Evolutionary conservation across 1,140 invertebrate species (phyloP), one percentile per base, ranked within the genome.

Genomic region (Bemisia tabaci): DNA sequence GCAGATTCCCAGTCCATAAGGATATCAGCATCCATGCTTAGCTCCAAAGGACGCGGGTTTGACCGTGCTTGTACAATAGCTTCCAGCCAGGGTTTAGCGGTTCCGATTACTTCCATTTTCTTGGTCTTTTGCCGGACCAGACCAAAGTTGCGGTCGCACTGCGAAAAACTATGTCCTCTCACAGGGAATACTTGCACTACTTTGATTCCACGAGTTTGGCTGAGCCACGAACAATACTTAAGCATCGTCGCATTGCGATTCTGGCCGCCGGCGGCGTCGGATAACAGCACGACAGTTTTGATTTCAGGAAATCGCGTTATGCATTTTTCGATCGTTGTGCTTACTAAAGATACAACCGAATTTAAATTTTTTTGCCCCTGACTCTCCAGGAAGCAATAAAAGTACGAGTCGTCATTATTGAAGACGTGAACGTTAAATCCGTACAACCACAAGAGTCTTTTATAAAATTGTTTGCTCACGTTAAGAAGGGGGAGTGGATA

Each of bases 381-480:
- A 5, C 25, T 27, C 25, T 69, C 68, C 9, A 67, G 22, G 63
- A 66, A 69, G 26, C 22, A 62, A 39, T 69, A n/a, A 69, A 22
- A 69, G 60, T 23, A 62, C 22, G 60, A n/a, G 5, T 17, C 22
- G 27, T 62, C 24, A 59, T 69, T 65, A 63, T 69, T 69, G 58
- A 67, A 65, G 12, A 62, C n/a, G 22, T 69, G 68, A 22, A 68
- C 22, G 58, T 70, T 70, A 59, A 70, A 70, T 1, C 65, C 11
- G 48, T 68, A 64, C 12, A 70, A 23, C 69, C 69, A 68, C 22
- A 68, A 64, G 11, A 70, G 62, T 39, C 64, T 1, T 39, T 68
- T 65, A 26, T 70, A 68, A 66, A 70, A 70, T 27, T 70, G 69
- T 1, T 11, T 12, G 24, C 22, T 70, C 11, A 68, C 65, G 39